Percentiles rank a stretch among this genome's conserved stretches.
Conservation (phyloP, 2,113 vertebrate genomes). For the Clarias batrachus region DNA sequence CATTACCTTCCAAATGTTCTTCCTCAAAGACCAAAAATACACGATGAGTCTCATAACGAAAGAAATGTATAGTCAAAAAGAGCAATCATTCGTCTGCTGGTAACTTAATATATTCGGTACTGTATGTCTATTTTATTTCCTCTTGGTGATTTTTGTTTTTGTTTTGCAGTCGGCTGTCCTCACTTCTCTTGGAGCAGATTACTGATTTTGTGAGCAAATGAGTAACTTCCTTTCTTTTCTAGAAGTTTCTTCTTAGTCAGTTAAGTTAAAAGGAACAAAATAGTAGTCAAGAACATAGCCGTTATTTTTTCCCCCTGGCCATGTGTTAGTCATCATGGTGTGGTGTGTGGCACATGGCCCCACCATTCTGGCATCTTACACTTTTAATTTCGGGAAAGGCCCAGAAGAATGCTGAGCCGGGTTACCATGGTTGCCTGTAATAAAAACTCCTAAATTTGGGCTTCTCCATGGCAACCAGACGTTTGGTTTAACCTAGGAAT, state of each 20-base stretch:
- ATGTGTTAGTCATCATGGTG: slow-evolving; percentile 38
- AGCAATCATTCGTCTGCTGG: background rate
- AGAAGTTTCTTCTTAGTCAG: slow-evolving; percentile 9
- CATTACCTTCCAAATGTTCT: background rate
- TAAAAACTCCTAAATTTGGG: slow-evolving; percentile 37
- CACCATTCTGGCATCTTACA: slow-evolving; percentile 28
- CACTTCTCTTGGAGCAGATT: slow-evolving; percentile 14
- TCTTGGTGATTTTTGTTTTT: background rate
- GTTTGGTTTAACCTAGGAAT: slow-evolving; percentile 37
- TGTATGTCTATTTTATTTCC: background rate
- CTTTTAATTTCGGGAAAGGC: slow-evolving; percentile 42
- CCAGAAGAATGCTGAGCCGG: slow-evolving; percentile 38
- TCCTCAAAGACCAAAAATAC: background rate
- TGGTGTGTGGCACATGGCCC: slow-evolving; percentile 38
- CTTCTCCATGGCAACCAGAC: slow-evolving; percentile 50
- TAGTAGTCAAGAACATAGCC: slow-evolving; percentile 8
- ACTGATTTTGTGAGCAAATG: slow-evolving; percentile 2
- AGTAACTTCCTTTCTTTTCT: slow-evolving; percentile 18
- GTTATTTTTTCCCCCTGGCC: slow-evolving; percentile 37
- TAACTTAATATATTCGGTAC: background rate
- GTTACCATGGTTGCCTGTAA: slow-evolving; percentile 45
- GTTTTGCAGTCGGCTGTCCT: background rate
- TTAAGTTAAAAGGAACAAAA: slow-evolving; percentile 6
- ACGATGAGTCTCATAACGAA: background rate
- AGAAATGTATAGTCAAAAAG: background rate